phyloP scores from a whole-genome alignment of 2,888 invertebrate species.

The Dryobotodes eremita region DNA sequence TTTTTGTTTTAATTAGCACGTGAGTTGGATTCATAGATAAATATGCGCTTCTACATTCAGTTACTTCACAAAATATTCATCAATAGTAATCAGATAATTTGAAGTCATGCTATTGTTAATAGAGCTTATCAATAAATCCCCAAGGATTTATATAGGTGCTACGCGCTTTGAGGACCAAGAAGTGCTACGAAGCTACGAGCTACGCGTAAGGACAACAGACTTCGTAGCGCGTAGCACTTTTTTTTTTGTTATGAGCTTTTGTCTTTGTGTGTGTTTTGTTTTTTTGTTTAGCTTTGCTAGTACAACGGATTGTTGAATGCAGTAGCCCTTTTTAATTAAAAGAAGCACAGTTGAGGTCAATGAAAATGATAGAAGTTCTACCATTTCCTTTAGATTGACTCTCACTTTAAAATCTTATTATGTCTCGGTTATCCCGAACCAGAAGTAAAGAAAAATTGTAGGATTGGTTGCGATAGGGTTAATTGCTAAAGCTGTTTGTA shows the following conservation, averaged over 20 bases:
- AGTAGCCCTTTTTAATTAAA: background rate
- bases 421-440: background rate
- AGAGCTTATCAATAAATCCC: background rate
- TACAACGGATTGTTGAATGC: background rate
- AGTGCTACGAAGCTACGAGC: conserved; percentile 49
- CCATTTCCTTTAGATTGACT: background rate
- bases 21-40: conserved; percentile 10
- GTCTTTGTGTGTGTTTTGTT: no score
- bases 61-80: background rate
- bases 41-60: background rate
- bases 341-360: background rate
- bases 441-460: background rate
- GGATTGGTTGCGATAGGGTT: background rate
- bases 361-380: background rate
- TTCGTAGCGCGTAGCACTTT: conserved; percentile 42
- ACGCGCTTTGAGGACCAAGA: conserved; percentile 21
- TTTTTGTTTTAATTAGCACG: conserved; percentile 28
- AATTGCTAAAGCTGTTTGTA: background rate
- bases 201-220: conserved; percentile 15
- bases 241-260: background rate
- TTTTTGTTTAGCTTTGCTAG: background rate
- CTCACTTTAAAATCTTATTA: background rate
- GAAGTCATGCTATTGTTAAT: background rate
- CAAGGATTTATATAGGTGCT: conserved; percentile 1
- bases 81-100: background rate